Conservation (phyloP, 2,888 invertebrate species). For the Poecilobothrus nobilitatus region DNA sequence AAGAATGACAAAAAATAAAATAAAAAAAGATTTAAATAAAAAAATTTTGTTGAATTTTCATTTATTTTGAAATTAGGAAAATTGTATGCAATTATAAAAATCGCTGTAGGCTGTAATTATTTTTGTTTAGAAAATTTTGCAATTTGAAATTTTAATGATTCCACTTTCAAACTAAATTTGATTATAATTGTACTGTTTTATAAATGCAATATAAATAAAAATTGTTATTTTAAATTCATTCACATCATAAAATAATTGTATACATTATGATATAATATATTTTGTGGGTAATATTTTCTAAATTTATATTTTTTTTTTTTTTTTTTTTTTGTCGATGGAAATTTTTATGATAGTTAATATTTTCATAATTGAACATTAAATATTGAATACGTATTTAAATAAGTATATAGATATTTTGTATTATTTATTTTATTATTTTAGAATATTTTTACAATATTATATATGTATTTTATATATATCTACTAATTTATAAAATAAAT, state of each 20-base stretch:
- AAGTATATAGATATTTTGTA: too few species aligned
- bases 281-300: not conserved
- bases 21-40: not conserved
- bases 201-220: too few species aligned
- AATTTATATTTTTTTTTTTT: not conserved
- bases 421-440: too few species aligned
- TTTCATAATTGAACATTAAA: not conserved
- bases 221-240: too few species aligned
- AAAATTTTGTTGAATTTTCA: not conserved
- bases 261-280: not conserved
- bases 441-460: not conserved
- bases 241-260: not conserved
- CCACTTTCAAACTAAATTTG: not conserved
- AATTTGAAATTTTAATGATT: slow-evolving; percentile 1
- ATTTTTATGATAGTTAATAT: not conserved
- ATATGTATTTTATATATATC: too few species aligned
- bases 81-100: not conserved
- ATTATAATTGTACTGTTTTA: not conserved
- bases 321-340: not conserved
- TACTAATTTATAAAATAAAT: not conserved
- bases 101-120: slow-evolving; percentile 3
- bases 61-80: not conserved
- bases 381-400: not conserved
- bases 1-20: too few species aligned
- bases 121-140: not conserved